Evolutionary conservation across 2,113 vertebrate species (phyloP), one percentile per base, ranked within the genome.

Genomic region (Grammomys surdaster): DNA sequence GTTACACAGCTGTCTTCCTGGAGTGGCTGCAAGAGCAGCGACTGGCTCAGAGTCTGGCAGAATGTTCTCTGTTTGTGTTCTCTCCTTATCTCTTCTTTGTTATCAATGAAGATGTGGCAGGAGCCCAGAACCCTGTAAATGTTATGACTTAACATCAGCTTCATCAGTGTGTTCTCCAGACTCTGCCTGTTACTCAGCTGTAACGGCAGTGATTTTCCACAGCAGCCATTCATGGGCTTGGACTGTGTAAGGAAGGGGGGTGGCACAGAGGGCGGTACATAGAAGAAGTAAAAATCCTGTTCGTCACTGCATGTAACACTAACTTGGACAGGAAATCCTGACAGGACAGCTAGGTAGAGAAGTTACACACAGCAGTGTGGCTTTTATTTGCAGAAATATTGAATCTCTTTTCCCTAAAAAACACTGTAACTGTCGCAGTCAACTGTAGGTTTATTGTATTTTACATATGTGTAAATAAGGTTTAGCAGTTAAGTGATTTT

Each of bases 171-270:
- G 12, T 78, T 91, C 78, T 96, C 75, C 60, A 60, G 36, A 69
- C 82, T 46, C 69, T 72, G 76, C 76, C 76, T 95, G 12, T 86
- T 89, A n/a, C 80, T 92, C 80, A 92, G 88, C 54, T 91, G 28
- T 76, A 88, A 93, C 92, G 69, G 94, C 81, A 89, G 95, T 93
- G 85, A 88, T 95, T 97, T 97, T 96, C 96, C 97, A 93, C 54
- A 95, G 92, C 70, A 81, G 87, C 91, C 84, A 28, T 89, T 95
- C 94, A 46, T 89, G 94, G 88, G 69, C 58, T 75, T 76, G 82
- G 85, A 33, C 67, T 86, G 87, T 90, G 63, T 24, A 12, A 91
- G 94, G 95, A 95, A 84, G 85, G 82, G 76, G 72, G 70, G 93
- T 51, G 88, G 84, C 72, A 46, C 22, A 85, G 77, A 80, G 85